Evolutionary conservation across 1,140 invertebrate genomes (phyloP), one percentile per base, ranked within the genome.

Genomic region (Drosophila kurseongensis): DNA sequence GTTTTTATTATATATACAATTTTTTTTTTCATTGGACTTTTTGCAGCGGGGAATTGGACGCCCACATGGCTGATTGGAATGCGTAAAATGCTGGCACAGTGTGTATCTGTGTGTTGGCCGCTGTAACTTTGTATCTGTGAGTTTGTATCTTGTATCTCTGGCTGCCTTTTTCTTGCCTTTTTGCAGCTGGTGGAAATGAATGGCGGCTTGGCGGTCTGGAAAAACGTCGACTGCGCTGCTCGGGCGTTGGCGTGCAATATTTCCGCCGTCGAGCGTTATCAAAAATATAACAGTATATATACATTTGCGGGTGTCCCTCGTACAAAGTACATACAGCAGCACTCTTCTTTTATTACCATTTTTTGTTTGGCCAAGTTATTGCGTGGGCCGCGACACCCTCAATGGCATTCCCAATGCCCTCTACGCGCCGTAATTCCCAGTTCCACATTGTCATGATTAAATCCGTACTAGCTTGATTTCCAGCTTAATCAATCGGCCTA

Each of bases 51-150:
- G 47, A 41, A 60, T 61, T 50, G 57, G 57, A 76, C 83, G 79
- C 83, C 83, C 75, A 86, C 83, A 78, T 80, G 79, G 83, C 72
- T 79, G 83, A 88, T 88, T 88, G 83, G 83, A 89, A 88, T 88
- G 83, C 83, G 83, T 88, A 88, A 88, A 88, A 88, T 67, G 75
- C 66, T 78, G 75, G 51, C 44, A 29, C 57, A 12, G 65, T 52
- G 48, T 56, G 47, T 40, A 18, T 59, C 5, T 57, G 35, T 65
- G 59, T 41, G 61, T 62, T 55, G 58, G 36, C 16, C 44, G 16
- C 40, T 40, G 50, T 45, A 32, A 51, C 47, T 42, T 14, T 62
- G 59, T 65, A 68, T 67, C 36, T 65, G 62, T 36, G 32, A 4
- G 44, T 16, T 59, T 29, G 48, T 69, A 68, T 71, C n/a, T 59